Evolutionary conservation across 2,888 invertebrate genomes (phyloP), one percentile per base, ranked within the genome.

Genomic region (Polyommatus iphigenia): DNA sequence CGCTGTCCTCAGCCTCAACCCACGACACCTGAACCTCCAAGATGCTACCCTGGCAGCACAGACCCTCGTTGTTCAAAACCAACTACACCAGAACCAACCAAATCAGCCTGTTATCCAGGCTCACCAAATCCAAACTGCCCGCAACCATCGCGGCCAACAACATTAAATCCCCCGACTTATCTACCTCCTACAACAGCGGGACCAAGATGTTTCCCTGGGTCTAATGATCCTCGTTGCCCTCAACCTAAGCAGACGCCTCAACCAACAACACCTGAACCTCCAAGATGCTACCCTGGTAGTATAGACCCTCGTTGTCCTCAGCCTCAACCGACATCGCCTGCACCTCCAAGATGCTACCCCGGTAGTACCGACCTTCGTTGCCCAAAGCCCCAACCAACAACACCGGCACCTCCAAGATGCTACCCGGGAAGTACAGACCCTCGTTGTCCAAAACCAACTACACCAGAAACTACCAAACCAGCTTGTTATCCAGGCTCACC

Each of bases 21-120:
- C 1, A 83, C 83, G 1, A 83, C 83, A 0, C 79, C 82, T 0
- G 79, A 76, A n/a, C 79, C 82, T 24, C 81, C 84, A 18, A 83
- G 81, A 7, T 88, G 87, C 24, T 86, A 81, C 76, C 87, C 87
- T 2, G 87, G 88, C 0, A 80, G 83, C 24, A 82, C 81, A 1
- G 84, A 82, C 77, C 88, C 89, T 24, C 88, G 88, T 78, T 90
- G 90, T 79, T 85, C 87, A 10, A 78, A 83, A 82, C 80, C 81
- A 79, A 79, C 82, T 0, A 82, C 82, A 7, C 85, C 71, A 79
- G 81, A 78, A 76, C 80, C 85, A 1, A 80, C 79, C 1, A 82
- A 83, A 0, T 80, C 81, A 7, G 78, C 76, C 0, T 86, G 85
- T 71, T 87, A 83, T 75, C 86, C 85, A 15, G 85, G 85, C 0